Evolutionary conservation across 30 jellyfish, hydroid and myxozoan genomes (phyloP).

Genomic region (Aurelia coerulea): DNA sequence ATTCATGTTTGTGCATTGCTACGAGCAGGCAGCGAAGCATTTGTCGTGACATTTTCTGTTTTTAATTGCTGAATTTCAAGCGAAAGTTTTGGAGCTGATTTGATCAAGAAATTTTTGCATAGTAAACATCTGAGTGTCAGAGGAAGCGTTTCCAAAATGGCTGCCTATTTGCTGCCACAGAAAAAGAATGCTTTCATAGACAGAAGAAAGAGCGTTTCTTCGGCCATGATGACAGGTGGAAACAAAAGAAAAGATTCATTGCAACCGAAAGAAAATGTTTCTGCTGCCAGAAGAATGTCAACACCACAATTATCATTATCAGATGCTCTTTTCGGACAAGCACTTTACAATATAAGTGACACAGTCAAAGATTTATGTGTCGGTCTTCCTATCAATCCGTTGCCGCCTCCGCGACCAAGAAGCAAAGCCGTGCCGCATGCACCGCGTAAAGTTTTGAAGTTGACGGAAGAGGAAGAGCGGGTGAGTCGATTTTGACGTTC

Average conservation of each 20-base stretch:
- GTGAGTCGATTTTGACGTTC: slow-evolving; percentile 36
- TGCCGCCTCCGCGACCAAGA: slow-evolving; percentile 76
- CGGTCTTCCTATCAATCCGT: slow-evolving; percentile 93
- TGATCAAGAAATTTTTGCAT: no score
- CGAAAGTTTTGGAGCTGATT: no score
- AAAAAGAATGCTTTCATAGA: slow-evolving; percentile 12
- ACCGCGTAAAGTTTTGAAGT: slow-evolving; percentile 65
- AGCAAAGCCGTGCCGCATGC: slow-evolving; percentile 95
- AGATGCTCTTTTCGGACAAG: slow-evolving; percentile 48
- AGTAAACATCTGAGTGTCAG: no score
- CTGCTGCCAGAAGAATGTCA: slow-evolving; percentile 53
- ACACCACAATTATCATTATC: slow-evolving; percentile 41
- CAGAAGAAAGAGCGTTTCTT: slow-evolving; percentile 33
- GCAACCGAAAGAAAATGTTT: not conserved
- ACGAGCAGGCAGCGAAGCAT: no score
- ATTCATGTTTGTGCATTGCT: no score
- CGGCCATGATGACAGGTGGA: slow-evolving; percentile 2
- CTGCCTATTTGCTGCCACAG: slow-evolving; percentile 12
- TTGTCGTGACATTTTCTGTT: no score
- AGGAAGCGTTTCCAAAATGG: not conserved
- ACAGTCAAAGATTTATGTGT: slow-evolving; percentile 86
- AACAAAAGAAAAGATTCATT: not conserved
- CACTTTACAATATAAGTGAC: slow-evolving; percentile 61
- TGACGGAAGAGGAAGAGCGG: slow-evolving; percentile 76
- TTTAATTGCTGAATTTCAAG: no score